Evolutionary conservation across 2,797 vertebrate species (phyloP), one percentile per base, ranked within the genome.

Genomic region (Gephyroberyx darwinii): DNA sequence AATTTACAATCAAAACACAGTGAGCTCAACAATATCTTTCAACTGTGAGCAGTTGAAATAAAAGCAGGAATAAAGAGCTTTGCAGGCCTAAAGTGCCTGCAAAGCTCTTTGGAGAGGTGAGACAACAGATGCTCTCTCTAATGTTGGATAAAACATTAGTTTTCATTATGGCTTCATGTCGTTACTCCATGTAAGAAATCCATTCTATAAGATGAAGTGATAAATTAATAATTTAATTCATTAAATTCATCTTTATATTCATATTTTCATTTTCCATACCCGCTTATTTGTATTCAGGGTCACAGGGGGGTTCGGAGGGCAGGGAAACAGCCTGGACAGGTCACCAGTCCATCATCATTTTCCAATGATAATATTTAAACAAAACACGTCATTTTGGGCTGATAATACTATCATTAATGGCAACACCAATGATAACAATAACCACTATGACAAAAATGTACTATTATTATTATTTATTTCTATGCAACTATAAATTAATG

Each of bases 1-100:
- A 10, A 84, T 85, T 82, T 77, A 88, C 50, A n/a, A 52, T 61
- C 80, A 63, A 76, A 69, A 75, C 73, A 65, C 47, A 14, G 55
- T 19, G 41, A 31, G 73, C 55, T 83, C 41, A 60, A 50, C 63
- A 8, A 16, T 2, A 68, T 65, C 68, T 56, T 8, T 80, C 73
- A 61, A 76, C 0, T 1, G 17, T 8, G 62, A 65, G 14, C 47
- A 48, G 48, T 8, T 31, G 39, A 41, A 54, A 75, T 45, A 52
- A 57, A 72, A 71, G 77, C 61, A 17, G 59, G 30, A 17, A 8
- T 65, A 47, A 30, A 82, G 69, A 53, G 66, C 53, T 12, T 39
- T 17, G 22, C 14, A 19, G 5, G 10, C 41, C n/a, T n/a, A n/a
- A n/a, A n/a, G n/a, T n/a, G 41, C 26, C 54, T 0, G 51, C 14